These are phyloP conservation scores for Caenorhabditis afra DNA, from an alignment of 2,888 invertebrate species.

Conservation along the genomic window DNA sequence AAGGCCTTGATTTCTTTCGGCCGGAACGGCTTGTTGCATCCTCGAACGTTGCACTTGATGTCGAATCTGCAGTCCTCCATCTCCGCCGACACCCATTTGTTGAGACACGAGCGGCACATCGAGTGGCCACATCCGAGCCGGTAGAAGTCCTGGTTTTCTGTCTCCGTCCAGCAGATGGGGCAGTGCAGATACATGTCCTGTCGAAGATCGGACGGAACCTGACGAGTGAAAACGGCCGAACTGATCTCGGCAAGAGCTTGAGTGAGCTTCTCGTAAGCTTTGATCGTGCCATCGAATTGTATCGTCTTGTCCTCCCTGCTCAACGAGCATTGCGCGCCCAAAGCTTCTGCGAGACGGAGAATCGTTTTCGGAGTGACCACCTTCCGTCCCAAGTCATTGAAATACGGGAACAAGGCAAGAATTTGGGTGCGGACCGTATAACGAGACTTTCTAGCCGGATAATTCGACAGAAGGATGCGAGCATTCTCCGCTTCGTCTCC, in stretches of 20 bases:
- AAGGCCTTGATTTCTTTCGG: slow-evolving; percentile 9
- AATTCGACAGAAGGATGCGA: neutral
- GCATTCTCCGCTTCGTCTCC: neutral
- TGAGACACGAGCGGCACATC: slow-evolving; percentile 25
- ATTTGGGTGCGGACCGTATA: no score
- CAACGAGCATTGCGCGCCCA: neutral
- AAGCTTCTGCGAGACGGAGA: neutral
- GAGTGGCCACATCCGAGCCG: slow-evolving; percentile 33
- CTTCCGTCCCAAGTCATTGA: neutral
- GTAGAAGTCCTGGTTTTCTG: slow-evolving; percentile 10
- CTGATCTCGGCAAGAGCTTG: neutral
- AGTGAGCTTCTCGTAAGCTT: slow-evolving; percentile 11
- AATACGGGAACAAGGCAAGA: slow-evolving; percentile 5
- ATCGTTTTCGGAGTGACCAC: neutral
- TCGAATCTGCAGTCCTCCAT: neutral
- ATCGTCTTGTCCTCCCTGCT: neutral
- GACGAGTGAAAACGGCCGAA: neutral
- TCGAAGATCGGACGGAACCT: neutral
- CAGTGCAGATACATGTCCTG: neutral
- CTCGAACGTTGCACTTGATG: neutral
- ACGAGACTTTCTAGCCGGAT: neutral
- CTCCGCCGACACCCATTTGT: neutral
- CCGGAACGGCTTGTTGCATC: neutral
- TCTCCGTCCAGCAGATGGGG: slow-evolving; percentile 2
- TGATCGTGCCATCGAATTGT: slow-evolving; percentile 12